Percentiles rank a stretch among this genome's conserved stretches.
These are phyloP conservation scores for Sebastes kiyomatsui DNA, from an alignment of 2,797 vertebrate species.

Conservation along the genomic window DNA sequence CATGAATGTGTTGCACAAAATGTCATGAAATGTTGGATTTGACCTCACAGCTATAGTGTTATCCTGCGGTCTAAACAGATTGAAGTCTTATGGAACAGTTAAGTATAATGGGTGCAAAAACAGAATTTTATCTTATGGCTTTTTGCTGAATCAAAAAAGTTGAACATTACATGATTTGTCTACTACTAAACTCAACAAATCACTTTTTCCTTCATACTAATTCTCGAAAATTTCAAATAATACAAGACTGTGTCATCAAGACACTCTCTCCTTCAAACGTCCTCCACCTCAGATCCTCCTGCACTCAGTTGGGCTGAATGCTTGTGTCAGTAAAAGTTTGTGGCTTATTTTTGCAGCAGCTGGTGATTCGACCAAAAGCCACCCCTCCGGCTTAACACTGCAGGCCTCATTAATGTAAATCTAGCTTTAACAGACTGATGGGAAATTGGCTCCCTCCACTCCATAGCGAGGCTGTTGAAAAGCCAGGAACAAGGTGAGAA, in stretches of 20 bases:
- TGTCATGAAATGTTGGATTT: not conserved
- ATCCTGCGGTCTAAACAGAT: not conserved
- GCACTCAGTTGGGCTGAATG: constrained; percentile 46
- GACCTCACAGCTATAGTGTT: not conserved
- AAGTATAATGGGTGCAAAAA: not conserved
- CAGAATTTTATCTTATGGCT: not conserved
- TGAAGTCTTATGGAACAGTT: not conserved
- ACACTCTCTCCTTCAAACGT: constrained; percentile 39
- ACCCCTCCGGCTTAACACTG: constrained; percentile 60
- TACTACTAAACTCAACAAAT: not conserved
- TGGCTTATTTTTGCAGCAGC: constrained; percentile 66
- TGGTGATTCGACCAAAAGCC: constrained; percentile 68
- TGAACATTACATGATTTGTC: not conserved
- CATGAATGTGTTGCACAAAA: no score
- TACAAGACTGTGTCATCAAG: not conserved
- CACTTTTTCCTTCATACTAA: not conserved
- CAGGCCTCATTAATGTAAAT: constrained; percentile 82
- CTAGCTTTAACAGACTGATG: constrained; percentile 63
- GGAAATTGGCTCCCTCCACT: constrained; percentile 60
- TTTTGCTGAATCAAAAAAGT: not conserved
- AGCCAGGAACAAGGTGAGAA: constrained; percentile 55
- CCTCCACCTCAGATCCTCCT: constrained; percentile 52
- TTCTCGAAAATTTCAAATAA: not conserved
- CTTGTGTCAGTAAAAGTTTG: constrained; percentile 74
- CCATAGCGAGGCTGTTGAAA: constrained; percentile 36